Percentiles rank a stretch among this genome's conserved stretches.
These are phyloP conservation scores for Trichonephila clavipes DNA, from an alignment of 1,140 invertebrate genomes.

Conservation along the genomic window DNA sequence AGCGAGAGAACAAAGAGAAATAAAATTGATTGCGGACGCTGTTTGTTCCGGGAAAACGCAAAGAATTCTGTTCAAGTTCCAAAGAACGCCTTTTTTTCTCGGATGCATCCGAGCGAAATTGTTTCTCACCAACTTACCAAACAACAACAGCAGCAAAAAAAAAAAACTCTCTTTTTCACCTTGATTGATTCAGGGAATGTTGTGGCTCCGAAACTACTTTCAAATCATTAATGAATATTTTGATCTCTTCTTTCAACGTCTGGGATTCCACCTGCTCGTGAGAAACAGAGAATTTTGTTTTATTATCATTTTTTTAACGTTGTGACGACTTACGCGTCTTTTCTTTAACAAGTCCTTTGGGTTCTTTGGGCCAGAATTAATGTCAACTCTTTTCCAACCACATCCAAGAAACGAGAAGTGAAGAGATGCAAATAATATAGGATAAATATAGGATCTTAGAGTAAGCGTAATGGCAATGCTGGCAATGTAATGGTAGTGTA, in stretches of 20 bases:
- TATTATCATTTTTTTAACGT: too few species aligned
- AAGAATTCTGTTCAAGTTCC: background rate
- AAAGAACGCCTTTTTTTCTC: background rate
- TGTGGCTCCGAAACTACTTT: background rate
- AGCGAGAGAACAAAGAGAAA: background rate
- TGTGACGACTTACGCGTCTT: too few species aligned
- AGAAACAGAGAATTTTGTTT: background rate
- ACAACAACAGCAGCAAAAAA: background rate
- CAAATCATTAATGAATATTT: background rate
- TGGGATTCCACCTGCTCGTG: background rate
- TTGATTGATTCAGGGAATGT: background rate
- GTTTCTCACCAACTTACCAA: background rate
- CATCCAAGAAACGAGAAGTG: too few species aligned
- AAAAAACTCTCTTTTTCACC: background rate
- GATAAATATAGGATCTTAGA: too few species aligned
- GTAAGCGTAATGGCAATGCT: too few species aligned
- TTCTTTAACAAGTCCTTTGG: too few species aligned
- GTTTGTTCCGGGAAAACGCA: slow-evolving; percentile 10
- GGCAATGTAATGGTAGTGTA: too few species aligned
- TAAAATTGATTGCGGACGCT: background rate
- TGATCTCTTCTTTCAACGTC: background rate
- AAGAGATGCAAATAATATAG: too few species aligned
- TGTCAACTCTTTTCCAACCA: too few species aligned
- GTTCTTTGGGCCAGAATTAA: too few species aligned
- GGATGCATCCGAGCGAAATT: background rate